Percentiles rank a stretch among this genome's conserved stretches.
phyloP scores from a whole-genome alignment of 2,113 vertebrate species.

The Zosterops borbonicus region DNA sequence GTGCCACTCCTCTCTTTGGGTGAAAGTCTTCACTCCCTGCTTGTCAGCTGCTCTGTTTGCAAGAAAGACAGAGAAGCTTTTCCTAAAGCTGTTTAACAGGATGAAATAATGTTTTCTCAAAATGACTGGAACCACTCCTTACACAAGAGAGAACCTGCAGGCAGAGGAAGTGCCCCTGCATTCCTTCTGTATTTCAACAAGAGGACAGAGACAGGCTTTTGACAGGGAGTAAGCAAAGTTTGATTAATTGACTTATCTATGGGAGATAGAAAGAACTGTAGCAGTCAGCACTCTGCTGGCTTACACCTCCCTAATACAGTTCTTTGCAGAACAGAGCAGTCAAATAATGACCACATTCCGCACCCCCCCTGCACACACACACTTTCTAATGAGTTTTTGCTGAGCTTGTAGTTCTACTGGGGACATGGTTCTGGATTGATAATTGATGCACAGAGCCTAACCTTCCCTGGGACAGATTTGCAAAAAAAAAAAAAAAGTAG shows the following conservation, averaged over 20 bases:
- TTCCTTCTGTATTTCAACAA: constrained; percentile 12
- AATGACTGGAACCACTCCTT: background rate
- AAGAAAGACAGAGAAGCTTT: background rate
- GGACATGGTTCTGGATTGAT: background rate
- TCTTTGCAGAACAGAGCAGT: constrained; percentile 28
- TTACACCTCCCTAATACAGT: constrained; percentile 8
- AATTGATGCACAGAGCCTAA: background rate
- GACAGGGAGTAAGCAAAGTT: constrained; percentile 49
- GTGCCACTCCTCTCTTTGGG: background rate
- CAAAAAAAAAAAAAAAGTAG: background rate
- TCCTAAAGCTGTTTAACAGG: background rate
- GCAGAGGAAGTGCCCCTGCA: background rate
- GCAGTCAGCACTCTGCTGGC: constrained; percentile 40
- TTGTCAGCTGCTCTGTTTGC: background rate
- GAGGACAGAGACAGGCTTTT: constrained; percentile 27
- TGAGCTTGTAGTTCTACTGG: background rate
- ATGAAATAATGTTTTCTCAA: background rate
- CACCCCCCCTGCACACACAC: background rate
- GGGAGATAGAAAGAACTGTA: constrained; percentile 32
- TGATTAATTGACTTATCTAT: constrained; percentile 67
- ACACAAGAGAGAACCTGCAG: background rate
- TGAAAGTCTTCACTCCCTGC: background rate
- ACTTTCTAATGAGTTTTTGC: constrained; percentile 19
- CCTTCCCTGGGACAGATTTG: background rate
- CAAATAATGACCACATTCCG: background rate